Evolutionary conservation across 2,113 vertebrate species (phyloP).

Genomic region (Zosterops borbonicus): DNA sequence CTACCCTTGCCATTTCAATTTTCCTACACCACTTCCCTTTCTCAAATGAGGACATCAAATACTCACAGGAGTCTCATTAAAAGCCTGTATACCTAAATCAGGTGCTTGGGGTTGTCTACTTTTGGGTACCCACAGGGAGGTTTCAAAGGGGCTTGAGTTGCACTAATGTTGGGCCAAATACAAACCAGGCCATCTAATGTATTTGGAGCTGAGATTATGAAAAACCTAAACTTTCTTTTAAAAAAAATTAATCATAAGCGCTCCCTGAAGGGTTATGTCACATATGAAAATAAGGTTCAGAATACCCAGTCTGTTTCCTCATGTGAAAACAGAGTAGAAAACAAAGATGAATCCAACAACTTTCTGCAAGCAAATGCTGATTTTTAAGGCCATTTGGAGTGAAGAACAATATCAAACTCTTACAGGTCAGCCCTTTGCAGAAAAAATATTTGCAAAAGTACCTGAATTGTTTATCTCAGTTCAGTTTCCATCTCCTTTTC

Average conservation of each 20-base stretch:
- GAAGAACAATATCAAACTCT: background rate
- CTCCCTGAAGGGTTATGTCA: background rate
- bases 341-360: background rate
- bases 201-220: background rate
- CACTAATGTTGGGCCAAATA: background rate
- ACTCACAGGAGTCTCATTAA: background rate
- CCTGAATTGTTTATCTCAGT: background rate
- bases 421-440: background rate
- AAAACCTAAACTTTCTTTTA: background rate
- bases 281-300: background rate
- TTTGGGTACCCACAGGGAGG: background rate
- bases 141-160: background rate
- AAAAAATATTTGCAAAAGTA: background rate
- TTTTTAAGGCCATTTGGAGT: background rate
- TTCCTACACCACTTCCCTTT: background rate
- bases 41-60: background rate
- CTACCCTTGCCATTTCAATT: background rate
- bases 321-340: background rate
- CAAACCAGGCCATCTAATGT: background rate
- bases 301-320: background rate
- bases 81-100: accelerated
- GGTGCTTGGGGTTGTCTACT: accelerated
- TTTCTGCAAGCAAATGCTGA: background rate
- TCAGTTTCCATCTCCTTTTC: background rate
- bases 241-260: background rate